Conservation (phyloP, 2,888 invertebrate species). For the Artemia sinica region DNA sequence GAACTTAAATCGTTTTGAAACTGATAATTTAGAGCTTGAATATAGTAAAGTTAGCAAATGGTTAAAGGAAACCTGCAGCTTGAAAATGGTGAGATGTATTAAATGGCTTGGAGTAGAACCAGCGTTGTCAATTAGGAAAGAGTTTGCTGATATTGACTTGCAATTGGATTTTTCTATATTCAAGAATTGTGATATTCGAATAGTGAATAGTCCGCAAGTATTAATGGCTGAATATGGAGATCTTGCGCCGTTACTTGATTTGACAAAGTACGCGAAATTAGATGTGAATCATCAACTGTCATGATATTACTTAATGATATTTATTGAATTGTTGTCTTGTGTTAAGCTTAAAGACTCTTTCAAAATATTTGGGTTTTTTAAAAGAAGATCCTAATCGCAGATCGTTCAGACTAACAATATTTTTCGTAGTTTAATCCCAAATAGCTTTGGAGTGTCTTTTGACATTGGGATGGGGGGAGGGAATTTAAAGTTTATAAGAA, state of each 20-base stretch:
- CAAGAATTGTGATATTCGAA: constrained; percentile 11
- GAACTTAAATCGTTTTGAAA: constrained; percentile 19
- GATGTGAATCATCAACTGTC: background rate
- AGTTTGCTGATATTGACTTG: constrained; percentile 13
- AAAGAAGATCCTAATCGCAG: no score
- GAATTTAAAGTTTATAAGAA: no score
- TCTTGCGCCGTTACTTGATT: constrained; percentile 19
- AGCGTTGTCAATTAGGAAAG: constrained; percentile 9
- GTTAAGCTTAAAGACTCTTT: no score
- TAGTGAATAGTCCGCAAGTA: constrained; percentile 19
- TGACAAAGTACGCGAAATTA: constrained; percentile 8
- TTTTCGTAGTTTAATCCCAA: no score
- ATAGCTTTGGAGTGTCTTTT: no score
- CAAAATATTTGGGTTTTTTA: no score
- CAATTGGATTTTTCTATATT: constrained; percentile 18
- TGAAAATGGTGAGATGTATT: constrained; percentile 13
- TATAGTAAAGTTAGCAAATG: constrained; percentile 7
- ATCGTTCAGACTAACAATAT: no score
- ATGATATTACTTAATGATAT: no score
- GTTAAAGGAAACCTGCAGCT: background rate
- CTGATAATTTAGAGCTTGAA: constrained; percentile 18
- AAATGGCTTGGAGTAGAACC: constrained; percentile 16
- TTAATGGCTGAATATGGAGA: constrained; percentile 21
- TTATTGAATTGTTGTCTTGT: no score
- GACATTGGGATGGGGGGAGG: no score